These are phyloP conservation scores for Zaprionus inermis DNA, from an alignment of 1,140 invertebrate genomes.

Conservation along the genomic window DNA sequence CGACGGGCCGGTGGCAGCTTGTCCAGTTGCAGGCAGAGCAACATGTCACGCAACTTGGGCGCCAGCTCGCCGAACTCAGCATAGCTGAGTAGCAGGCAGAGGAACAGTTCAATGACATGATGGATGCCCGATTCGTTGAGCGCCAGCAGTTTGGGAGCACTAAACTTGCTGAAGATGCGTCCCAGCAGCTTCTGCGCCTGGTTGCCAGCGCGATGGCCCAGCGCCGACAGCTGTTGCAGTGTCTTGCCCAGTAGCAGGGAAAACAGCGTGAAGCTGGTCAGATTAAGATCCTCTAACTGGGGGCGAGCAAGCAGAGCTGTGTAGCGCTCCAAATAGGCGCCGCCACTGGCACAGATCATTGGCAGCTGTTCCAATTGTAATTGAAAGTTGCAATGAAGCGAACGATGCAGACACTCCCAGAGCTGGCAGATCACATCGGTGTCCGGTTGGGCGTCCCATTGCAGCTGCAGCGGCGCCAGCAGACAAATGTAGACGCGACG, in stretches of 20 bases:
- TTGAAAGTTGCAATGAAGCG: conserved; percentile 70
- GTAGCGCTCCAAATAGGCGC: conserved; percentile 73
- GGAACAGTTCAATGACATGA: conserved; percentile 79
- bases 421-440: conserved; percentile 68
- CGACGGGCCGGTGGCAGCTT: conserved; percentile 65
- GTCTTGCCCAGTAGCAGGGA: conserved; percentile 70
- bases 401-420: conserved; percentile 81
- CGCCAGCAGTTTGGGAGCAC: conserved; percentile 72
- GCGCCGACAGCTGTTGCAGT: conserved; percentile 30
- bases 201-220: conserved; percentile 32
- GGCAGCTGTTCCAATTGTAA: conserved; percentile 61
- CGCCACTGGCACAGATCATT: conserved; percentile 53
- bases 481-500: conserved; percentile 65
- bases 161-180: conserved; percentile 83
- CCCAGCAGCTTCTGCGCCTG: conserved; percentile 75
- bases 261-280: conserved; percentile 75
- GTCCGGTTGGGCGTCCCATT: conserved; percentile 56
- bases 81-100: conserved; percentile 62
- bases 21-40: conserved; percentile 69
- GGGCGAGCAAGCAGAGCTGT: conserved; percentile 39
- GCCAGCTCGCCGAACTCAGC: conserved; percentile 60
- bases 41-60: conserved; percentile 67
- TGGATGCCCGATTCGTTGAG: conserved; percentile 81
- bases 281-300: conserved; percentile 68
- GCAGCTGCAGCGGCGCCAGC: conserved; percentile 62